A percentile compares a stretch with the other conserved stretches of the same genome.
phyloP scores from a whole-genome alignment of 1,140 invertebrate species.

The Neodiprion lecontei region DNA sequence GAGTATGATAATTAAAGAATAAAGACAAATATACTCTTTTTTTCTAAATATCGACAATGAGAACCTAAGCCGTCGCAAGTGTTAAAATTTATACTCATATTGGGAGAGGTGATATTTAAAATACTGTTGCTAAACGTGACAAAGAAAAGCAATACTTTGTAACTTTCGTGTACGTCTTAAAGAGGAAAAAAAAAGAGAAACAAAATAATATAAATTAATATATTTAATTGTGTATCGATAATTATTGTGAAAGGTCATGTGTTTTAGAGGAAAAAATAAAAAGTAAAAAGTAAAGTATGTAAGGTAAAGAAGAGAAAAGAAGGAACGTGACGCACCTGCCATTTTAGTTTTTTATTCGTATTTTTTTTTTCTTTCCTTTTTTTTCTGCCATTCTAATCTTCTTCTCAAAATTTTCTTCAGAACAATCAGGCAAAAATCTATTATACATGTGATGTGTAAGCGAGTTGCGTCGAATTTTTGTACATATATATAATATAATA shows the following conservation, averaged over 20 bases:
- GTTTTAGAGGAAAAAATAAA: neutral
- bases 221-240: slow-evolving; percentile 35
- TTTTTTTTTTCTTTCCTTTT: too few species aligned
- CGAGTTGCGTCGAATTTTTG: slow-evolving; percentile 33
- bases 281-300: neutral
- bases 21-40: too few species aligned
- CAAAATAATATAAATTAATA: slow-evolving; percentile 23
- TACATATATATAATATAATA: slow-evolving; percentile 9
- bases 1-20: neutral
- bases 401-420: too few species aligned
- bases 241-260: slow-evolving; percentile 3
- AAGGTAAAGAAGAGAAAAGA: slow-evolving; percentile 1
- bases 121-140: slow-evolving; percentile 32
- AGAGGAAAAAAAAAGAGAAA: slow-evolving; percentile 15
- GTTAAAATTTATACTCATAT: slow-evolving; percentile 3
- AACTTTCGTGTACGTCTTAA: slow-evolving; percentile 48
- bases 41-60: neutral
- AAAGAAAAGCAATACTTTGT: slow-evolving; percentile 58
- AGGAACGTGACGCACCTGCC: neutral
- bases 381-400: too few species aligned
- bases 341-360: too few species aligned
- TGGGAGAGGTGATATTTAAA: slow-evolving; percentile 7
- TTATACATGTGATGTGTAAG: neutral
- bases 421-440: too few species aligned
- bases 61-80: slow-evolving; percentile 6